Percentiles rank a stretch among this genome's conserved stretches.
Evolutionary conservation across 2,797 vertebrate genomes (phyloP).

Genomic region (Eulemur albifrons): DNA sequence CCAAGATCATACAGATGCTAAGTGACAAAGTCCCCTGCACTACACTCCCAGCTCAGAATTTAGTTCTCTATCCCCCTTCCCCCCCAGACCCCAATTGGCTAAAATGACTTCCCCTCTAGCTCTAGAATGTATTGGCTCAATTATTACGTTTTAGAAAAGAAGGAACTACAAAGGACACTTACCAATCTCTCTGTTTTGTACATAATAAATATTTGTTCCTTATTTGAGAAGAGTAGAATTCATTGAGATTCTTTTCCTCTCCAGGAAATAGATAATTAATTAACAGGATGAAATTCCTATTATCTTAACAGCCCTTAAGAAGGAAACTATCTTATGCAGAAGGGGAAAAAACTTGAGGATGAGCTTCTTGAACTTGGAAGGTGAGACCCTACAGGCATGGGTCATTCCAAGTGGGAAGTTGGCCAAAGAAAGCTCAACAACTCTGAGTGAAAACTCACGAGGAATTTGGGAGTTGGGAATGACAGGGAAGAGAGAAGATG

Average conservation of each 20-base stretch:
- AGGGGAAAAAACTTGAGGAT: not conserved
- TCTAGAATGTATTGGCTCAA: not conserved
- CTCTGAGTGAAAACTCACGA: not conserved
- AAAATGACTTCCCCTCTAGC: not conserved
- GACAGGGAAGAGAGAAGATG: not conserved
- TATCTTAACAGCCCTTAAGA: not conserved
- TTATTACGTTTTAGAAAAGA: not conserved
- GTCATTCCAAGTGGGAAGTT: not conserved
- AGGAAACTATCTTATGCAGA: not conserved
- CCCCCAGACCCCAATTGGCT: not conserved
- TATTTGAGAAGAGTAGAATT: constrained; percentile 26
- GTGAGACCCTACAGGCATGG: not conserved
- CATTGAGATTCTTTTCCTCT: not conserved
- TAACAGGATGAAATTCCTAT: not conserved
- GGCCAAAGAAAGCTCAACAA: not conserved
- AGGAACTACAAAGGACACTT: not conserved
- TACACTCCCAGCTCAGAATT: not conserved
- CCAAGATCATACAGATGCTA: not conserved
- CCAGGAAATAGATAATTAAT: not conserved
- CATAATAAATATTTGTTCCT: not conserved
- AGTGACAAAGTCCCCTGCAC: not conserved
- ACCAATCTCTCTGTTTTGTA: not conserved
- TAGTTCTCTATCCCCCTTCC: not conserved
- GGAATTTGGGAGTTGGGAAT: not conserved
- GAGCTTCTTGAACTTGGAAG: not conserved